Evolutionary conservation across 2,797 vertebrate genomes (phyloP), one percentile per base, ranked within the genome.

Genomic region (Heliangelus exortis): DNA sequence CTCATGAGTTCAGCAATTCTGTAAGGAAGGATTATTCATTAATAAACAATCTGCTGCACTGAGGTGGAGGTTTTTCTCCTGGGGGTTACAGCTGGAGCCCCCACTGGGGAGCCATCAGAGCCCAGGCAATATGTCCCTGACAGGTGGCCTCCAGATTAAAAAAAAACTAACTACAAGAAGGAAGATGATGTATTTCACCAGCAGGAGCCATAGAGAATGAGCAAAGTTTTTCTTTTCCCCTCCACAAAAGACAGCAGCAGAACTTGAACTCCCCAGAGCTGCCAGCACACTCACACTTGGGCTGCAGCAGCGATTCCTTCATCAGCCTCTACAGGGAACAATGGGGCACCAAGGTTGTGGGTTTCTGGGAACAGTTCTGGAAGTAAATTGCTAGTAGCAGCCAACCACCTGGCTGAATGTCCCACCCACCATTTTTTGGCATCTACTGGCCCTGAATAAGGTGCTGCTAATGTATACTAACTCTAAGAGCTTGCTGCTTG

Each of bases 231-330:
- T 47, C 63, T 67, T 67, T 66, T 66, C 12, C 3, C 20, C 23
- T 63, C 33, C 1, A 0, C 5, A 26, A 75, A 45, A 58, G 43
- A 10, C 47, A 26, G 15, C 1, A 3, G 28, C 22, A 82, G 53
- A 90, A 72, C 21, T 18, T 13, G 53, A 59, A 36, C 51, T 62
- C 9, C 26, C n/a, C 20, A 58, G 58, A 36, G 5, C 15, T 9
- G 43, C 20, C n/a, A 34, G 29, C 36, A 54, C 29, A 2, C 34
- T 75, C n/a, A 3, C 12, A 2, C 54, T 47, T 31, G 10, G 8
- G 4, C 4, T 7, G 16, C 1, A 43, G 67, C 55, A 72, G 72
- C 4, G 4, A 58, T 7, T 15, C 34, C 72, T 26, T 45, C 14
- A 16, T 9, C 29, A n/a, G 61, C 17, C 26, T 15, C 0, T 3